A percentile compares a stretch with the other conserved stretches of the same genome.
These are phyloP conservation scores for Semaprochilodus insignis DNA, from an alignment of 2,797 vertebrate species.

Conservation along the genomic window DNA sequence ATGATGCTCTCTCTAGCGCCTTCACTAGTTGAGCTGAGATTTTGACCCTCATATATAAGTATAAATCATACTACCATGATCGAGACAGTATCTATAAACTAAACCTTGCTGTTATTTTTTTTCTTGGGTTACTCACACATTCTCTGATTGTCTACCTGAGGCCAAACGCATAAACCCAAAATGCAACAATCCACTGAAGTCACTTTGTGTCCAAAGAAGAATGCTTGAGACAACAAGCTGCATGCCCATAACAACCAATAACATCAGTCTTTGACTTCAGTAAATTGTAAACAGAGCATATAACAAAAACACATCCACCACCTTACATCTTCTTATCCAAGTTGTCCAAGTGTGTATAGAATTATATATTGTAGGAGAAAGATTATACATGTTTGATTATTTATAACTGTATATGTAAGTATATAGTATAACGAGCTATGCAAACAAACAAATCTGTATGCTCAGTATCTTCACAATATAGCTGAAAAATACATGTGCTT, in stretches of 20 bases:
- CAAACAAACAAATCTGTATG: slow-evolving; percentile 77
- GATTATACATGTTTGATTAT: slow-evolving; percentile 82
- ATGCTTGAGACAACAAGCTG: slow-evolving; percentile 31
- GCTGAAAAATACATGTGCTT: slow-evolving; percentile 50
- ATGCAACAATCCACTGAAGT: neutral
- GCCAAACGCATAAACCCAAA: slow-evolving; percentile 16
- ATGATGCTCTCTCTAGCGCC: slow-evolving; percentile 22
- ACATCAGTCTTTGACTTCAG: slow-evolving; percentile 21
- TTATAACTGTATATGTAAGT: slow-evolving; percentile 79
- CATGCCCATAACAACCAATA: slow-evolving; percentile 32
- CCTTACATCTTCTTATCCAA: slow-evolving; percentile 60
- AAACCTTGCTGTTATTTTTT: neutral
- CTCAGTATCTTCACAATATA: slow-evolving; percentile 60
- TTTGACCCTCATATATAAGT: slow-evolving; percentile 39
- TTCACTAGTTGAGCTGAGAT: slow-evolving; percentile 21
- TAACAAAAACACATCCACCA: slow-evolving; percentile 42
- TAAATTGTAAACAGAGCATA: slow-evolving; percentile 37
- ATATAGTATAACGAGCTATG: slow-evolving; percentile 85
- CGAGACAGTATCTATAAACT: slow-evolving; percentile 16
- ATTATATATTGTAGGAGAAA: slow-evolving; percentile 71
- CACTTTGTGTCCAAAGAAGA: slow-evolving; percentile 5
- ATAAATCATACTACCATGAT: slow-evolving; percentile 21
- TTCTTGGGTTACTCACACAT: slow-evolving; percentile 16
- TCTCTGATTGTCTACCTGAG: slow-evolving; percentile 37
- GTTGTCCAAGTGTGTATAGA: slow-evolving; percentile 73